Base-by-base conservation (phyloP, 1,140 invertebrate genomes). In the Achatina immaculata region DNA sequence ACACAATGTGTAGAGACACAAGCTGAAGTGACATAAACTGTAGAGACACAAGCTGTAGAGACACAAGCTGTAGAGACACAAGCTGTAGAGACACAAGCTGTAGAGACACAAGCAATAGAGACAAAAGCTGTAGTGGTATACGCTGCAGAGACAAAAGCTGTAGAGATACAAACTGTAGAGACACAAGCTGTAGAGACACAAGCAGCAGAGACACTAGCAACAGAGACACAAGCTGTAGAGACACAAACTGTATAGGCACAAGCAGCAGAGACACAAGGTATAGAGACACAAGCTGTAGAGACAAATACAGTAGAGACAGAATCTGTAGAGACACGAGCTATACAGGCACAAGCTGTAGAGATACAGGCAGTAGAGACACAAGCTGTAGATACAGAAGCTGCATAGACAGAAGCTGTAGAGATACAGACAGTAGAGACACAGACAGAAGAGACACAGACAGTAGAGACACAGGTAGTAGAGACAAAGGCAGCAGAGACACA, bases 11-110 rank as follows among this genome's bases (percentile, higher is more conserved):
- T 51, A 14, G 48, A 51, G 48, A 51, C 48, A 51, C 48, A 51
- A 51, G 48, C 24, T 51, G 48, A 14, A 51, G 48, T 14, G 48
- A 51, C 48, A 51, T 24, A 51, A 51, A 24, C 24, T 51, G 48
- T 51, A 51, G 48, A 51, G 48, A 51, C 48, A 51, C 48, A 51
- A 51, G 48, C 24, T 51, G 48, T 51, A 51, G 48, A 51, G 48
- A 51, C 48, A 51, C 48, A 51, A 51, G 48, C 24, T 51, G 48
- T 51, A 51, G 48, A 51, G 48, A 51, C 48, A 51, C 48, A 51
- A 51, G 11, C 11, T 51, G 48, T 51, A 51, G 48, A 51, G 48
- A 51, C 48, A 51, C 48, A 51, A 51, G 11, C 11, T 51, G 48
- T 51, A 51, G 48, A 51, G 48, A 51, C 48, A 51, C 48, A 51